Evolutionary conservation across 2,113 vertebrate genomes (phyloP), one percentile per base, ranked within the genome.

Genomic region (Eidolon helvum): DNA sequence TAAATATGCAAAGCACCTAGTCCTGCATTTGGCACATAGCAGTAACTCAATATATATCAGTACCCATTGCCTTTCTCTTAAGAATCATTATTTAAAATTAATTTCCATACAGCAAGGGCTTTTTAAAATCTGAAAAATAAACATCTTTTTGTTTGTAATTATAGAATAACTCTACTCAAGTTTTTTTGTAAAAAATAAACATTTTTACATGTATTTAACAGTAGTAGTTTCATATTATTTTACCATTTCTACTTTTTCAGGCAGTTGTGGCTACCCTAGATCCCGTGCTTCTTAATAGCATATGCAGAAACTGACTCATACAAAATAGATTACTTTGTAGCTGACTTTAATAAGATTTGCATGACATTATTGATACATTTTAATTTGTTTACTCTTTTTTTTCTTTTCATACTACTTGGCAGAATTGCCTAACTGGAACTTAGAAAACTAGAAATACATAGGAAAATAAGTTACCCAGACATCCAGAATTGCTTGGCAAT

Each of bases 401-500:
- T 87, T 68, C 38, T 80, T 72, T 87, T 91, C 53, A 28, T 86
- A 91, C 26, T 84, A 78, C 43, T 94, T 91, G 85, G 87, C 86
- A 97, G 95, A 94, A 78, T 78, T 16, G n/a, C 33, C 87, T 94
- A 96, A 97, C 90, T 88, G 45, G 35, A 66, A 85, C 78, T 97
- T 92, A 94, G 50, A 88, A 91, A 97, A 94, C 43, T 65, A 95
- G 89, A 98, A 98, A 91, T 43, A 89, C 35, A 33, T 95, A 95
- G 75, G 33, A 96, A 89, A 96, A 45, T 92, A 71, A 96, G 86
- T 72, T 94, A 93, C 86, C 66, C 55, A 91, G 93, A 95, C 92
- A 97, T 91, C 69, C 93, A 96, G 95, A 96, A 97, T 89, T 95
- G 75, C 94, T 97, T 94, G 69, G 59, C 61, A 94, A 98, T 95